Evolutionary conservation across 2,797 vertebrate genomes (phyloP), one percentile per base, ranked within the genome.

Genomic region (Botia kubotai): DNA sequence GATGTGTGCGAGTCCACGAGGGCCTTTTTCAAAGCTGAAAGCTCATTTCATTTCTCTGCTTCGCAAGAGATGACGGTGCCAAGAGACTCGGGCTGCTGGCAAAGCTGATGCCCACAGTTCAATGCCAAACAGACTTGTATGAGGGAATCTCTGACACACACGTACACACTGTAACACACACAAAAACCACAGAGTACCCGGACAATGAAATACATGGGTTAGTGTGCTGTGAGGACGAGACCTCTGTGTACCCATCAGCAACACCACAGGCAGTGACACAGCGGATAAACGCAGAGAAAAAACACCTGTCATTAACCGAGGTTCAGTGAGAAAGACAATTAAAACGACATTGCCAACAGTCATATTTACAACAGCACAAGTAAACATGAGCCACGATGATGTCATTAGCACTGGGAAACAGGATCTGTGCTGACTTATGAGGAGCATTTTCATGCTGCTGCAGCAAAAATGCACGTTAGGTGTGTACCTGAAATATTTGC

Each of bases 61-160:
- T 55, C 57, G 65, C 16, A 13, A 81, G 16, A 69, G 53, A 72
- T 72, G 55, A 62, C 6, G 26, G 26, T 75, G 83, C 80, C 83
- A 82, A 68, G 21, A 85, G 72, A 82, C 68, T 68, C 33, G n/a
- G 72, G 72, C 52, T 39, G 55, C 76, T 46, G 76, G 62, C 76
- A 50, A 63, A 83, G 39, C 17, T 13, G 21, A 55, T 29, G 21
- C 65, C 63, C 13, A 12, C 43, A 36, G 72, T 52, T 43, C 60
- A 26, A 12, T 75, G 82, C 82, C 77, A 75, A 55, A 26, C 17
- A 16, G 39, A 14, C n/a, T 43, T 39, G 14, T 19, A 13, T 6
- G 6, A 60, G 68, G 36, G 50, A 67, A 71, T 79, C 19, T n/a
- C 23, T 71, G 23, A 43, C 17, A 53, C 11, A 63, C n/a, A 23